Evolutionary conservation across 2,888 invertebrate species (phyloP).

Genomic region (Erannis defoliaria): DNA sequence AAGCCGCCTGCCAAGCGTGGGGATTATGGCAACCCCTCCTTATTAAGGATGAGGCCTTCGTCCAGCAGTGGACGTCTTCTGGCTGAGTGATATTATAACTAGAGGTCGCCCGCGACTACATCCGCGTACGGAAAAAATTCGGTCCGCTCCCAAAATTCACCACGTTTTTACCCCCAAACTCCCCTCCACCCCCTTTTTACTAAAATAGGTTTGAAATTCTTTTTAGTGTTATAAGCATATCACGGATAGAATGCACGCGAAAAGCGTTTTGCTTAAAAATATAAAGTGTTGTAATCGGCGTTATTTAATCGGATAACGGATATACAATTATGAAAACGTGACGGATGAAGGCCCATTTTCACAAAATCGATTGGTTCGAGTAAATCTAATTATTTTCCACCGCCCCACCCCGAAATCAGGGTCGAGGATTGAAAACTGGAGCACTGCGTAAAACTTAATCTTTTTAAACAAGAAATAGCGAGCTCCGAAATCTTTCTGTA

Average conservation of each 20-base stretch:
- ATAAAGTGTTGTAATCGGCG: slow-evolving; percentile 12
- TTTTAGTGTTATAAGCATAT: background rate
- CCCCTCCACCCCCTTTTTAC: too few species aligned
- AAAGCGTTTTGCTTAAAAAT: background rate
- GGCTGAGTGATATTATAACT: too few species aligned
- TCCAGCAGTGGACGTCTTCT: too few species aligned
- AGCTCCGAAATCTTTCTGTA: background rate
- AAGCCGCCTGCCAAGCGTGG: too few species aligned
- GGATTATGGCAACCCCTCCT: too few species aligned
- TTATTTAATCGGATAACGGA: slow-evolving; percentile 22
- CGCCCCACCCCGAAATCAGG: slow-evolving; percentile 7
- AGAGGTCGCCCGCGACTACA: too few species aligned
- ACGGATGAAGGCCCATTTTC: slow-evolving; percentile 21
- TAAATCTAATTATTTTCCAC: slow-evolving; percentile 25
- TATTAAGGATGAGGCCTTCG: too few species aligned
- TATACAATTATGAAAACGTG: slow-evolving; percentile 29
- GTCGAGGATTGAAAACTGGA: slow-evolving; percentile 20
- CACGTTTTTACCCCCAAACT: too few species aligned
- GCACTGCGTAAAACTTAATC: slow-evolving; percentile 18
- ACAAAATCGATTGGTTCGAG: slow-evolving; percentile 18
- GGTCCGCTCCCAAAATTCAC: too few species aligned
- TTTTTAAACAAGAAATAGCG: slow-evolving; percentile 3
- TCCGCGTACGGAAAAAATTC: too few species aligned
- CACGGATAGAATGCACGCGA: too few species aligned
- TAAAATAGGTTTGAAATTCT: too few species aligned